Percentiles rank a stretch among this genome's conserved stretches.
Conservation (phyloP, 2,888 invertebrate species). For the Agrotis clavis region DNA sequence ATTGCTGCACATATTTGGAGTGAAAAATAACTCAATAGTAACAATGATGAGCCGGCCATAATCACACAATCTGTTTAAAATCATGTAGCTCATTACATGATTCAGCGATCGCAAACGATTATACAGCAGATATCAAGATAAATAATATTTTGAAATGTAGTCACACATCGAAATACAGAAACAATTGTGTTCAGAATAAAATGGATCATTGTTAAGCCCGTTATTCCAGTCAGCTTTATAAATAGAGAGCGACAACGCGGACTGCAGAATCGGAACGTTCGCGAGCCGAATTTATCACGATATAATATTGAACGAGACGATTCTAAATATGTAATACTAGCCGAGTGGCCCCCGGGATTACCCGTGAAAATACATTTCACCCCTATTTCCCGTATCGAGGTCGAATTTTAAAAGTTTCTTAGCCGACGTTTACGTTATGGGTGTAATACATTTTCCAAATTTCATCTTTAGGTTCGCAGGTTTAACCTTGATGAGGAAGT, state of each 20-base stretch:
- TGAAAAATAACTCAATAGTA: not conserved
- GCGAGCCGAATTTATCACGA: conserved; percentile 48
- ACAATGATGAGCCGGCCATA: not conserved
- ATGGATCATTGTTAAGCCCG: conserved; percentile 72
- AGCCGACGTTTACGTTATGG: conserved; percentile 62
- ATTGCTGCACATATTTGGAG: not conserved
- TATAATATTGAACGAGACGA: conserved; percentile 59
- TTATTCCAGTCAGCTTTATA: conserved; percentile 71
- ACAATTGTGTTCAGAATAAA: conserved; percentile 66
- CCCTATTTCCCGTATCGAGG: conserved; percentile 62
- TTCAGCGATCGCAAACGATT: conserved; percentile 11
- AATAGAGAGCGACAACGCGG: conserved; percentile 70
- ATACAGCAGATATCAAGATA: conserved; percentile 31
- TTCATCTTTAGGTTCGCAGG: conserved; percentile 54
- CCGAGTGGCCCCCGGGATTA: conserved; percentile 60
- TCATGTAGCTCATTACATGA: conserved; percentile 13
- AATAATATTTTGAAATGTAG: conserved; percentile 64
- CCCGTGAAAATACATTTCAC: conserved; percentile 63
- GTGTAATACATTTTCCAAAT: conserved; percentile 65
- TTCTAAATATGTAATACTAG: conserved; percentile 64
- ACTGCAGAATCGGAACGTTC: conserved; percentile 63
- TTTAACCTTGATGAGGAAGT: conserved; percentile 59
- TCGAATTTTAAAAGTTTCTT: conserved; percentile 65
- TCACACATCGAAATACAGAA: conserved; percentile 59
- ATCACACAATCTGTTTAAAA: conserved; percentile 21